Base-by-base conservation (phyloP, 2,888 invertebrate species). In the Pseudococcus viburni region DNA sequence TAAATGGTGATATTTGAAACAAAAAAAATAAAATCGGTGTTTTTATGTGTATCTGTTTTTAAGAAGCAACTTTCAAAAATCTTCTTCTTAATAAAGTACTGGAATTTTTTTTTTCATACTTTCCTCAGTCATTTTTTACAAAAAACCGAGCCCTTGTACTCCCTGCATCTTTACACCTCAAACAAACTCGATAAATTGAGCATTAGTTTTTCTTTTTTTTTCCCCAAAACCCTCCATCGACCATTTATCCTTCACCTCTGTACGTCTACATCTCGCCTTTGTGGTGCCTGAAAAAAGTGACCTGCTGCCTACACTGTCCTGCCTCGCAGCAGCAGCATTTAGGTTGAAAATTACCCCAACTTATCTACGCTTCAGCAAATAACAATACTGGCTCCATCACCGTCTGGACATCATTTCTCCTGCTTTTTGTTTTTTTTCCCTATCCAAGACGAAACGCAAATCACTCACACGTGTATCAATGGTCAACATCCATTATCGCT, bases 371-470 rank as follows among this genome's bases (percentile, higher is more conserved):
- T 59, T 59, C 9, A 19, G 7, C 59, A 59, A 59, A 59, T 59
- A 59, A 59, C 59, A 59, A 59, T 59, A 59, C 19, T 59, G 59
- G 59, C 59, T 59, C 59, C 59, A 59, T n/a, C 59, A 59, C 9
- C 59, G 59, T 59, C 59, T 59, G 59, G 59, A 59, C 59, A 6
- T 59, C 19, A 59, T 59, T 59, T 59, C n/a, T 59, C 5, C 5
- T 59, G 19, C 19, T n/a, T 59, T 59, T 59, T 59, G 59, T 19
- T n/a, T 59, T 59, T 59, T 59, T 59, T 59, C n/a, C 19, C 59
- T 19, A 59, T n/a, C 6, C 59, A 8, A 19, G 0, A 9, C 59
- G 19, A n/a, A 33, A 33, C 26, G 26, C 26, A 19, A 59, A 59
- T 59, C 19, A 6, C 19, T 19, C 59, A 19, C 59, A 59, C 59